Conservation (phyloP, 1,140 invertebrate species). For the Rhizoglyphus robini region DNA sequence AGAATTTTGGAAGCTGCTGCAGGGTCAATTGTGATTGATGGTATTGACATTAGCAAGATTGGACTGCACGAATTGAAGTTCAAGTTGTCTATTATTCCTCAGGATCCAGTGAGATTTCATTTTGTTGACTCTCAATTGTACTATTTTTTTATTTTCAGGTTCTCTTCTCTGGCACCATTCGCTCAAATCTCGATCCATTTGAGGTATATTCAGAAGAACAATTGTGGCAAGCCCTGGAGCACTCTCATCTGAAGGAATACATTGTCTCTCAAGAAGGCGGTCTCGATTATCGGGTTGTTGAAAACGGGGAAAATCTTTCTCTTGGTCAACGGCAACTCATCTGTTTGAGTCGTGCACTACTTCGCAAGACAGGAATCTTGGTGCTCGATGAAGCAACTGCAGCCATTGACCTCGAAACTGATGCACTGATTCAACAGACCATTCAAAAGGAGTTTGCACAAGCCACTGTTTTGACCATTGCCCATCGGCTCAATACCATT, state of each 20-base stretch:
- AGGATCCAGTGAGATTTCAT: conserved; percentile 45
- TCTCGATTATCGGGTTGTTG: conserved; percentile 19
- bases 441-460: conserved; percentile 40
- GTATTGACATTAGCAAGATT: conserved; percentile 63
- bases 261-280: conserved; percentile 16
- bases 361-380: conserved; percentile 39
- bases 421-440: conserved; percentile 25
- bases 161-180: conserved; percentile 41
- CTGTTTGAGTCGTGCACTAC: conserved; percentile 43
- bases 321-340: conserved; percentile 41
- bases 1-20: conserved; percentile 38
- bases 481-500: conserved; percentile 42
- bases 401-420: conserved; percentile 32
- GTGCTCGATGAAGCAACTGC: conserved; percentile 52
- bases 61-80: conserved; percentile 74
- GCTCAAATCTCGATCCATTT: conserved; percentile 33
- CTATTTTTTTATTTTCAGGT: too few relatives aligned
- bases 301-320: conserved; percentile 27
- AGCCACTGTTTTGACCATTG: conserved; percentile 50
- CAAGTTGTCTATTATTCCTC: conserved; percentile 76
- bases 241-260: conserved; percentile 26
- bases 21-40: conserved; percentile 80
- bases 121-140: too few relatives aligned
- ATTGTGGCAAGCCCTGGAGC: conserved; percentile 25
- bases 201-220: conserved; percentile 22